Base-by-base conservation (phyloP, 2,797 vertebrate species). In the Sarcoramphus papa region DNA sequence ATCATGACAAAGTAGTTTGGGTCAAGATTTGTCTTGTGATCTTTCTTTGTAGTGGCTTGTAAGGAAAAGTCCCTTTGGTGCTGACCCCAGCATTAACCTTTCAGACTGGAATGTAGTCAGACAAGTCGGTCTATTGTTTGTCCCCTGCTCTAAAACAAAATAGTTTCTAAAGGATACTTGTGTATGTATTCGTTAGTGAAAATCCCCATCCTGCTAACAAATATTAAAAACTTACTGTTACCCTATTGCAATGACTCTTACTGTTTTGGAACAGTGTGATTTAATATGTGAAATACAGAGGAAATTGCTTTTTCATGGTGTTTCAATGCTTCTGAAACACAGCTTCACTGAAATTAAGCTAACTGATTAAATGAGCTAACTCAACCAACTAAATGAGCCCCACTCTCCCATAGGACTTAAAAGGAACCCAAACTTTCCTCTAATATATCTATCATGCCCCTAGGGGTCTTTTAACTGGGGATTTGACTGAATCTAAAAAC, bases 341-440 rank as follows among this genome's bases (percentile, higher is more conserved):
- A 69, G 60, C 22, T 14, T 76, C 2, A 3, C 23, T 78, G 54
- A 92, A 88, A 92, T 88, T 73, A 90, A 81, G 21, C 48, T 68
- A 75, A 77, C 53, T 62, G 73, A 93, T 94, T 83, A 90, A 96
- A 85, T 25, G 63, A 92, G 21, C 63, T 94, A 86, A 90, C 70
- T 85, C 63, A 79, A 47, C 90, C 80, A 81, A 62, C 62, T 90
- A 60, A 95, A 95, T 50, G 54, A 95, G 22, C 17, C 7, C 48
- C 73, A 65, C 10, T 75, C 22, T 82, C 80, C 69, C 76, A 69
- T 1, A 81, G 40, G 73, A 78, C 41, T 86, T 79, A 45, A 92
- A 77, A 90, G 11, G 35, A 88, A 48, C 7, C 8, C 33, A 78
- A 8, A 62, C 22, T 68, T 90, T 69, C 43, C 27, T 76, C 37